Evolutionary conservation across 1,140 invertebrate genomes (phyloP).

Genomic region (Bombus waltoni): DNA sequence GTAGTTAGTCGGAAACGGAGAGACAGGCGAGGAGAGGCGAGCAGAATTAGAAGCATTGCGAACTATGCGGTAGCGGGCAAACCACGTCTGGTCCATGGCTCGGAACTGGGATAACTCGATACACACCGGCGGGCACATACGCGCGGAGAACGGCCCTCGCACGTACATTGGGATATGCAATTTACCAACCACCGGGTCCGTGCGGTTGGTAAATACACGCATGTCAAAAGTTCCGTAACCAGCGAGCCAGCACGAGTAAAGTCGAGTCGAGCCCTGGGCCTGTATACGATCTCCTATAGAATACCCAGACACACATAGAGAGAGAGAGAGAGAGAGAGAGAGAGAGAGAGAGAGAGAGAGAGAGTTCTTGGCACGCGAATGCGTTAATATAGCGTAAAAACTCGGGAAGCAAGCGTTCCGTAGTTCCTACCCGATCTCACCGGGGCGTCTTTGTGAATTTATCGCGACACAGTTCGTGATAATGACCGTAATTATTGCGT

Average conservation of each 20-base stretch:
- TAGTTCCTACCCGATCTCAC: not conserved
- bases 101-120: constrained; percentile 69
- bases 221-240: constrained; percentile 59
- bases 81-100: constrained; percentile 55
- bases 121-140: constrained; percentile 49
- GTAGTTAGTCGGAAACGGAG: not conserved
- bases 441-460: constrained; percentile 37
- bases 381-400: constrained; percentile 44
- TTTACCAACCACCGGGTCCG: constrained; percentile 61
- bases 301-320: not conserved
- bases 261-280: not conserved
- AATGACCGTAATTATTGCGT: constrained; percentile 45
- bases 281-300: not conserved
- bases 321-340: not conserved
- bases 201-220: constrained; percentile 62
- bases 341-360: not conserved
- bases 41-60: constrained; percentile 65
- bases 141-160: constrained; percentile 10
- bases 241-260: not conserved
- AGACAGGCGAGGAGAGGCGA: constrained; percentile 16
- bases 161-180: constrained; percentile 64
- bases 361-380: constrained; percentile 24
- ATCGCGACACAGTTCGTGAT: constrained; percentile 11
- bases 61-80: constrained; percentile 59
- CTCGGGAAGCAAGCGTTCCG: not conserved